phyloP scores from a whole-genome alignment of 2,113 vertebrate species.

The Stomatorhinus ivindoensis region DNA sequence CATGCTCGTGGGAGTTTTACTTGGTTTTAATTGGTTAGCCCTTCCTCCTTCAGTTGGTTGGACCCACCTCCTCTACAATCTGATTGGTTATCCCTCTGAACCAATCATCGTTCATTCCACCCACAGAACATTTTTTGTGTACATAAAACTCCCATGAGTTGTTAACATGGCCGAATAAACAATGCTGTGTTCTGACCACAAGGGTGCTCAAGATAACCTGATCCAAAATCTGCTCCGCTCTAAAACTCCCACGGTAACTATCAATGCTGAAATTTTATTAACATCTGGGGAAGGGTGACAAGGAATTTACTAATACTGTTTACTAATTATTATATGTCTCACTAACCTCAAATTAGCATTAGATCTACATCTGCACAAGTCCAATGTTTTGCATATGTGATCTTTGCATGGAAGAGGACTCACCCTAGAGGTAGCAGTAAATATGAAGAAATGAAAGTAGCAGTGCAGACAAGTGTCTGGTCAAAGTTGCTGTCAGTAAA shows the following conservation, averaged over 20 bases:
- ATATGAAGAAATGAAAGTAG: not conserved
- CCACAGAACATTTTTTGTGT: not conserved
- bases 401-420: not conserved
- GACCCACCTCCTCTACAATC: not conserved
- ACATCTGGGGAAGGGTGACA: not conserved
- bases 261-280: not conserved
- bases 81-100: not conserved
- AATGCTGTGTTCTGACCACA: not conserved
- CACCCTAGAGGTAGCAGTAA: not conserved
- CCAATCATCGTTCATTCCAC: not conserved
- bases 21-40: not conserved
- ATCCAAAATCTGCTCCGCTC: not conserved
- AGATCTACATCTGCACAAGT: not conserved
- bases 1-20: not conserved
- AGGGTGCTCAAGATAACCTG: not conserved
- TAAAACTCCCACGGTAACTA: not conserved
- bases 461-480: not conserved
- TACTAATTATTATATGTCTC: not conserved
- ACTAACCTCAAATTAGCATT: not conserved
- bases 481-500: not conserved
- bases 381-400: not conserved
- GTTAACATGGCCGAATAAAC: not conserved
- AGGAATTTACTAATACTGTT: not conserved
- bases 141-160: not conserved
- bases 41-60: not conserved